Evolutionary conservation across 2,113 vertebrate genomes (phyloP), one percentile per base, ranked within the genome.

Genomic region (Eurystomus gularis): DNA sequence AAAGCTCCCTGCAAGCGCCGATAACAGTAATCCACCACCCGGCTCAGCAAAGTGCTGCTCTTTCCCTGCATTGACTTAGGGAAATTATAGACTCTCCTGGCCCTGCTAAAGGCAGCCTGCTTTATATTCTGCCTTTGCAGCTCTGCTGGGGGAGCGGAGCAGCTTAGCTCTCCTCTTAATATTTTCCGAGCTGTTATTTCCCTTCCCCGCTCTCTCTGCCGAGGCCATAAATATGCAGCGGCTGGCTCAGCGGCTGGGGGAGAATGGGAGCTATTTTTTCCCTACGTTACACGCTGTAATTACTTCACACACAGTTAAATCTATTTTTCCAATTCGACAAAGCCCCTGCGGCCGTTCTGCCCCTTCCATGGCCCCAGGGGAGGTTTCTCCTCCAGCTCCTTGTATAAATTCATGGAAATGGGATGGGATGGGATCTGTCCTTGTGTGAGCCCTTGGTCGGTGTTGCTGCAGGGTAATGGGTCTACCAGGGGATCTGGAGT

Each of bases 141-240:
- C 75, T 96, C 80, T 70, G 79, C 97, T 48, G 31, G 94, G 96
- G 97, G 96, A 98, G 95, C 71, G 21, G 70, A 84, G 97, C 96
- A 93, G 98, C 97, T 98, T 97, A 95, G 97, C 97, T 82, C 55
- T 88, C 84, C 80, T 90, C 92, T 81, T 94, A 96, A 97, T 91
- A 69, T 95, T 94, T 96, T 90, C 79, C 88, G 44, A 68, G 85
- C 91, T 95, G 84, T 95, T 96, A 81, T 95, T 94, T 94, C 68
- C 61, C 73, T 71, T 88, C 85, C 76, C 71, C 21, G 11, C 81
- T 83, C 91, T 90, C 97, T 94, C 97, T 85, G 73, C 97, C 52
- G 94, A 94, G 97, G 93, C 97, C 98, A 98, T 98, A 98, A 98
- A 98, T 98, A 98, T 98, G 98, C 98, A 98, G 96, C 5, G 97